Evolutionary conservation across 2,113 vertebrate genomes (phyloP).

Genomic region (Crypturellus undulatus): DNA sequence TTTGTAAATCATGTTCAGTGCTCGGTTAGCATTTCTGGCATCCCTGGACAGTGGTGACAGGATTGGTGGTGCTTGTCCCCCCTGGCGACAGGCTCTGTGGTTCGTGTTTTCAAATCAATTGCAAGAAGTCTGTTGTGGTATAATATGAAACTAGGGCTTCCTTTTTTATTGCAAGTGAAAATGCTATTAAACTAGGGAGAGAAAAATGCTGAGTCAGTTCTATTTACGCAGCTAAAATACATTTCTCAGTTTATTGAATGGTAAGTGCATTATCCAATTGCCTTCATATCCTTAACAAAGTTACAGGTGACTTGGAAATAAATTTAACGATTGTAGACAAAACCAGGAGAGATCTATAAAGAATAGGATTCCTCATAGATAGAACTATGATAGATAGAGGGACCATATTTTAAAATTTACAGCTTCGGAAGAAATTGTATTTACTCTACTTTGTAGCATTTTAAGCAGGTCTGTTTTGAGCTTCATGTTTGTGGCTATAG

Average conservation of each 20-base stretch:
- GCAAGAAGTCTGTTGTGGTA: conserved; percentile 10
- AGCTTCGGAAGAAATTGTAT: not conserved
- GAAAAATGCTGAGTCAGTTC: conserved; percentile 63
- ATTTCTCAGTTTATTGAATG: conserved; percentile 54
- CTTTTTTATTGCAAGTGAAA: conserved; percentile 34
- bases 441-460: not conserved
- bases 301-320: conserved; percentile 47
- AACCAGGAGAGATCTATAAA: not conserved
- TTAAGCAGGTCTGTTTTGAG: not conserved
- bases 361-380: not conserved
- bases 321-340: not conserved
- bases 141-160: conserved; percentile 18
- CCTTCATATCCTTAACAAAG: conserved; percentile 56
- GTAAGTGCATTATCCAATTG: conserved; percentile 63
- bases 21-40: not conserved
- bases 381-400: not conserved
- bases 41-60: not conserved
- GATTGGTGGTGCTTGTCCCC: not conserved
- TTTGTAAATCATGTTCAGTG: conserved; percentile 19
- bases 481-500: not conserved
- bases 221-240: conserved; percentile 6
- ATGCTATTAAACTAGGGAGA: not conserved
- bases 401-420: not conserved
- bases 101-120: conserved; percentile 50
- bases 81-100: not conserved